phyloP scores from a whole-genome alignment of 2,113 vertebrate genomes.

The Gavia stellata region DNA sequence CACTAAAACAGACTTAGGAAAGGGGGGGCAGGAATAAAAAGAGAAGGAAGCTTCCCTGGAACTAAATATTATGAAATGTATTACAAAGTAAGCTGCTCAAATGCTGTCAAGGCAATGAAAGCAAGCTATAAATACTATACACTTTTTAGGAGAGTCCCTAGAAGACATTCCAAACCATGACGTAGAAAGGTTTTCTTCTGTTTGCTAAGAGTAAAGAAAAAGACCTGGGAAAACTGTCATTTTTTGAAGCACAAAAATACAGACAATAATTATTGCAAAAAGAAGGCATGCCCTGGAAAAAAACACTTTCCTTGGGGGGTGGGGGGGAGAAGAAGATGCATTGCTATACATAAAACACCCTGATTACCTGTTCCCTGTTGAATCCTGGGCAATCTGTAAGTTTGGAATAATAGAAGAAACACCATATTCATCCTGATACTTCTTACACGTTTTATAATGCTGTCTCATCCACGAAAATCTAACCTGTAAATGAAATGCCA shows the following conservation, averaged over 20 bases:
- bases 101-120: slow-evolving; percentile 5
- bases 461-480: slow-evolving; percentile 80
- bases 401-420: slow-evolving; percentile 73
- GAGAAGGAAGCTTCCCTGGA: background rate
- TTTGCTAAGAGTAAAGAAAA: background rate
- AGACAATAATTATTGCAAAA: background rate
- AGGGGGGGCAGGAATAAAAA: background rate
- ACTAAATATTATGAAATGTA: background rate
- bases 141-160: background rate
- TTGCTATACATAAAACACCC: background rate
- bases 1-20: background rate
- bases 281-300: slow-evolving; percentile 8
- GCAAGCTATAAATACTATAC: background rate
- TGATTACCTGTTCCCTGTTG: slow-evolving; percentile 76
- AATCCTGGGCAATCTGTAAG: slow-evolving; percentile 76
- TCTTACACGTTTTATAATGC: slow-evolving; percentile 82
- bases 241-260: background rate
- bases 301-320: background rate
- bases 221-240: background rate
- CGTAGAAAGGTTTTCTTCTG: background rate
- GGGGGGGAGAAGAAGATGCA: background rate
- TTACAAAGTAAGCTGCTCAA: background rate
- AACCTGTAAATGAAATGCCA: slow-evolving; percentile 74
- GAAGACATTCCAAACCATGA: slow-evolving; percentile 4
- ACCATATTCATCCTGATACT: slow-evolving; percentile 83